A percentile compares a stretch with the other conserved stretches of the same genome.
Conservation (phyloP, 2,113 vertebrate species). For the Cisticola juncidis region DNA sequence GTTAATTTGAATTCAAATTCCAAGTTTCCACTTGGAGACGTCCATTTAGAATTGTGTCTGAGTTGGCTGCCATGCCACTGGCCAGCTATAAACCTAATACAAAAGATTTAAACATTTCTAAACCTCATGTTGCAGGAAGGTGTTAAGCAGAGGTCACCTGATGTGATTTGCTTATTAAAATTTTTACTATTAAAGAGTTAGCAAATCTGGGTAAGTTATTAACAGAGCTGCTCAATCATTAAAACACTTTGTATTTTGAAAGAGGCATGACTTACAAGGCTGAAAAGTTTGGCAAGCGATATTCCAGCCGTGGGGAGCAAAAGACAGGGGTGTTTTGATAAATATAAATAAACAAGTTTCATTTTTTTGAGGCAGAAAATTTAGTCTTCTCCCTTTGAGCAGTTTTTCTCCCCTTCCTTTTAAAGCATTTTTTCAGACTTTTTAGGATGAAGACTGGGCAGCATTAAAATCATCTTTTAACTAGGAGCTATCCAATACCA, state of each 20-base stretch:
- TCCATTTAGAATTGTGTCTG: slow-evolving; percentile 14
- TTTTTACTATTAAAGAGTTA: background rate
- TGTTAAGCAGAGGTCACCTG: background rate
- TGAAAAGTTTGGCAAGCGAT: background rate
- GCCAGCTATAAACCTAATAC: slow-evolving; percentile 1
- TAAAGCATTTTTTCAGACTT: background rate
- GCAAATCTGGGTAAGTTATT: background rate
- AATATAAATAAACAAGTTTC: background rate
- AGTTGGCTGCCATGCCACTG: background rate
- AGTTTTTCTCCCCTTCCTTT: background rate
- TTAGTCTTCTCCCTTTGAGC: background rate
- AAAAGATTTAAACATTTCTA: background rate
- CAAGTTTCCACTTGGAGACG: slow-evolving; percentile 39
- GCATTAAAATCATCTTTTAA: background rate
- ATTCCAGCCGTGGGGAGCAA: background rate
- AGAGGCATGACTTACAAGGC: background rate
- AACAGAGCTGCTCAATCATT: background rate
- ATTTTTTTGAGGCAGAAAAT: background rate
- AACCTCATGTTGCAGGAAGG: slow-evolving; percentile 18
- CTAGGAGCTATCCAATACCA: background rate
- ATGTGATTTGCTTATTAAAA: background rate
- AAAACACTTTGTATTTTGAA: background rate
- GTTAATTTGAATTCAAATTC: slow-evolving; percentile 10
- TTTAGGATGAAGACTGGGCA: background rate
- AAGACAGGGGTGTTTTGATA: background rate